Evolutionary conservation across 2,113 vertebrate species (phyloP), one percentile per base, ranked within the genome.

Genomic region (Cepphus grylle): DNA sequence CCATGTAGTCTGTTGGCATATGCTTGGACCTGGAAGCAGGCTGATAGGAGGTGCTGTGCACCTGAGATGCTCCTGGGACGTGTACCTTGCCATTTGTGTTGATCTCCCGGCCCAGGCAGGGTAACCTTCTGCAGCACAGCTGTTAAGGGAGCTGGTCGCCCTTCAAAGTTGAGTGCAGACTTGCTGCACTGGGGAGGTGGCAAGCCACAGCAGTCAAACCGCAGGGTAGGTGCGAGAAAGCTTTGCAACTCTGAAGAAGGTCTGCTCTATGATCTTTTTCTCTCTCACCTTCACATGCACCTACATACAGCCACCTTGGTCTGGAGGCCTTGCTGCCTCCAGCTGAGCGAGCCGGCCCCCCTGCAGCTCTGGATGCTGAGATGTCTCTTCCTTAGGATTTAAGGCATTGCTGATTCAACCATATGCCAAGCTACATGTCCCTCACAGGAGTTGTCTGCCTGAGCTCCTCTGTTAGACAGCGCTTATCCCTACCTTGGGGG

Each of bases 1-100:
- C n/a, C 5, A 0, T 83, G 38, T 22, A 69, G 13, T 59, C 29
- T 45, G 19, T 50, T 77, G 82, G 63, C 40, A 23, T 59, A 23
- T 47, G 0, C 56, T 55, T 50, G 61, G 50, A 53, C 45, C 21
- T 58, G 23, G 36, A 78, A 71, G 21, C 16, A 14, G 11, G 25
- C 53, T 73, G 34, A 21, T 25, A 3, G 4, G 43, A 59, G 26
- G 62, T 22, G n/a, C 63, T 52, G 32, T 40, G 42, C 36, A 36
- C n/a, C 8, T 2, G 3, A 50, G 1, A 2, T 2, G 1, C 21
- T 26, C 66, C 32, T 52, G 53, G n/a, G 40, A 63, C 9, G 6
- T n/a, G 11, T 25, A 55, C 32, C 38, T 36, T 1, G 0, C 7
- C 21, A 10, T 38, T 52, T 70, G 11, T 43, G 55, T n/a, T 78